Percentiles rank a stretch among this genome's conserved stretches.
Evolutionary conservation across 2,888 invertebrate genomes (phyloP).

Genomic region (Rhingia campestris): DNA sequence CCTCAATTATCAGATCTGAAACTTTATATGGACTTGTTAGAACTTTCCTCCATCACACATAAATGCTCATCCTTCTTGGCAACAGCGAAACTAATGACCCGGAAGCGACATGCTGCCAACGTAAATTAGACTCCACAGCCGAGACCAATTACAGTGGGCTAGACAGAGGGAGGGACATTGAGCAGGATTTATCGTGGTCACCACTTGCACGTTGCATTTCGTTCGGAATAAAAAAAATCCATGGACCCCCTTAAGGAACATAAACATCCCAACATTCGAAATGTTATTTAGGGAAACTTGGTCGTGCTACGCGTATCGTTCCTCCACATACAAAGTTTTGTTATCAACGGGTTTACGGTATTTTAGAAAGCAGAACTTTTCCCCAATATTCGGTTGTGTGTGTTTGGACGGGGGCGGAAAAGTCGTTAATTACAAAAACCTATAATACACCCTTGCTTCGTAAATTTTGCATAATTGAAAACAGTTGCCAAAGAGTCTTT

Average conservation of each 20-base stretch:
- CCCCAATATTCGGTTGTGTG: neutral
- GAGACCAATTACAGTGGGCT: conserved; percentile 38
- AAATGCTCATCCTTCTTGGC: neutral
- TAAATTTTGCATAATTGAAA: conserved; percentile 61
- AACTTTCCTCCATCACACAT: neutral
- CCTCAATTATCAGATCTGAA: conserved; percentile 26
- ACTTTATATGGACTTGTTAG: conserved; percentile 48
- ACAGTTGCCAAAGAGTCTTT: conserved; percentile 34
- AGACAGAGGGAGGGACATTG: conserved; percentile 31
- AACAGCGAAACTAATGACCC: conserved; percentile 37
- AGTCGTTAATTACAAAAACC: conserved; percentile 52
- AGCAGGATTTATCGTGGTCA: conserved; percentile 25
- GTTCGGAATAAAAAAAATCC: conserved; percentile 13
- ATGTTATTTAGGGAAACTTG: conserved; percentile 12
- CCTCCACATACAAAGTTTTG: conserved; percentile 13
- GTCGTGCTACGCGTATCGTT: conserved; percentile 7
- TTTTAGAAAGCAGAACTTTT: conserved; percentile 22
- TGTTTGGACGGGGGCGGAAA: conserved; percentile 8
- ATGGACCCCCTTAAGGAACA: conserved; percentile 14
- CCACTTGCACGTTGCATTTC: conserved; percentile 25
- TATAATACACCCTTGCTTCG: conserved; percentile 38
- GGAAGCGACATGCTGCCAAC: conserved; percentile 35
- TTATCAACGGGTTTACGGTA: conserved; percentile 22
- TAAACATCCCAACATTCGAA: conserved; percentile 29
- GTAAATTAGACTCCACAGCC: conserved; percentile 39